A percentile compares a stretch with the other conserved stretches of the same genome.
These are phyloP conservation scores for Corydoras sp. DNA, from an alignment of 2,113 vertebrate species.

Conservation along the genomic window DNA sequence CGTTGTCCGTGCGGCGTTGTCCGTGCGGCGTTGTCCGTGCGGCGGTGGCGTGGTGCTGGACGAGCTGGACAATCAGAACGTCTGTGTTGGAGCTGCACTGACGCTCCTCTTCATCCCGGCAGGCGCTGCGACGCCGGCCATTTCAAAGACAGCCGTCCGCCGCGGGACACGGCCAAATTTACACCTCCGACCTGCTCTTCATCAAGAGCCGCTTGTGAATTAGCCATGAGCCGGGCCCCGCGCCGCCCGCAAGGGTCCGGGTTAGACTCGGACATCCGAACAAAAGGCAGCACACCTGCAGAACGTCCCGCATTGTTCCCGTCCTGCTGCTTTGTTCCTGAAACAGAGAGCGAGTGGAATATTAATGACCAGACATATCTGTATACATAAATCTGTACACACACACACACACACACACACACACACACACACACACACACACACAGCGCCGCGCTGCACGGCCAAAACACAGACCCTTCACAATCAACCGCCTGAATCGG, in stretches of 20 bases:
- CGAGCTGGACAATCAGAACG: slow-evolving; percentile 25
- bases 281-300: slow-evolving; percentile 41
- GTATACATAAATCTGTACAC: too few relatives aligned
- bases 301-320: neutral
- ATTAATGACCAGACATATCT: too few relatives aligned
- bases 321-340: too few relatives aligned
- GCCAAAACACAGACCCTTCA: too few relatives aligned
- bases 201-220: slow-evolving; percentile 14
- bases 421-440: too few relatives aligned
- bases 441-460: too few relatives aligned
- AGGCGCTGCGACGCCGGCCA: slow-evolving; percentile 26
- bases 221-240: slow-evolving; percentile 12
- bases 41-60: slow-evolving; percentile 18
- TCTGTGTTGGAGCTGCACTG: slow-evolving; percentile 34
- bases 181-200: slow-evolving; percentile 21
- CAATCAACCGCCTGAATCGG: too few relatives aligned
- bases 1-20: neutral
- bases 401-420: too few relatives aligned
- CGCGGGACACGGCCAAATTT: slow-evolving; percentile 17
- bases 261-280: neutral
- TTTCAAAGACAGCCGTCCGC: slow-evolving; percentile 37
- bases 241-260: neutral
- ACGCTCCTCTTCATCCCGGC: slow-evolving; percentile 24
- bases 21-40: neutral
- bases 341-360: too few relatives aligned